Evolutionary conservation across 2,797 vertebrate species (phyloP).

Genomic region (Loris lydekkerianus): DNA sequence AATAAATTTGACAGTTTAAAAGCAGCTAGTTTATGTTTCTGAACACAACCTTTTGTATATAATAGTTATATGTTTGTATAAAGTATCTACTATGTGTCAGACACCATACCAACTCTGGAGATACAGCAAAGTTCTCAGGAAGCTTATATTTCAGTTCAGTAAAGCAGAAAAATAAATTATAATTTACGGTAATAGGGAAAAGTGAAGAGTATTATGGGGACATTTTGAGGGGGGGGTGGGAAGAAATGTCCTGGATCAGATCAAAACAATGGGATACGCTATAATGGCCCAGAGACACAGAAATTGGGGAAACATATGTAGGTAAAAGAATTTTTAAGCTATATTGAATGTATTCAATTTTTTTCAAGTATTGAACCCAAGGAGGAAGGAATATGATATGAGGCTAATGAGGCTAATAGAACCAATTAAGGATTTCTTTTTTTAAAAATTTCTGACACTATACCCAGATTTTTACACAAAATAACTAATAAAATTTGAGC

Average conservation of each 20-base stretch:
- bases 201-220: not conserved
- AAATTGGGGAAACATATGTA: not conserved
- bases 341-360: not conserved
- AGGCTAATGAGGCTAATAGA: not conserved
- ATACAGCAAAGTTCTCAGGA: not conserved
- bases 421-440: not conserved
- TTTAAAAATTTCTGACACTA: constrained; percentile 16
- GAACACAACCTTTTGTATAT: not conserved
- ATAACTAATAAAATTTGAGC: not conserved
- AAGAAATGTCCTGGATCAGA: not conserved
- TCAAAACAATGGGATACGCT: not conserved
- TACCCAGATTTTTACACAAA: not conserved
- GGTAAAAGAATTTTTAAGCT: not conserved
- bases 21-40: not conserved
- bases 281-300: not conserved
- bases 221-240: not conserved
- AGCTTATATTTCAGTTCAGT: not conserved
- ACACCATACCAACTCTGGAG: not conserved
- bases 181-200: not conserved
- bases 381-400: not conserved
- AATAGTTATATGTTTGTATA: not conserved
- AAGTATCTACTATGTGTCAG: not conserved
- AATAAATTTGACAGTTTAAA: not conserved
- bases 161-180: not conserved
- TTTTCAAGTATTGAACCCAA: not conserved